Base-by-base conservation (phyloP, 2,888 invertebrate genomes). In the Tricholauxania praeusta region DNA sequence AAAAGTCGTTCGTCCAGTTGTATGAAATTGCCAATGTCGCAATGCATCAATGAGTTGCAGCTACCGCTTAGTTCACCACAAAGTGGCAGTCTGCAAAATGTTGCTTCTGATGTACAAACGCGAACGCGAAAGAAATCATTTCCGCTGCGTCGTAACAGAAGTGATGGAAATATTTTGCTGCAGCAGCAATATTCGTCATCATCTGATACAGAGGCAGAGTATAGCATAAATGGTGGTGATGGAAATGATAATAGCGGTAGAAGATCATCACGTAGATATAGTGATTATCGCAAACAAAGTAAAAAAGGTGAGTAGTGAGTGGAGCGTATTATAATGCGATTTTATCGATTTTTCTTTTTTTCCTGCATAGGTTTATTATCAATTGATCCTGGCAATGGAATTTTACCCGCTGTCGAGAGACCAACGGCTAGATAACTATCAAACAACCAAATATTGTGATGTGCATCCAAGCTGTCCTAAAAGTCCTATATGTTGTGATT, bases 121-220 rank as follows among this genome's bases (percentile, higher is more conserved):
- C 70, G 68, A 72, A 69, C 47, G n/a, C 72, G 75, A 8, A 74
- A 75, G 51, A 79, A 78, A 57, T n/a, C 71, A 1, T 62, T 76
- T 8, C 76, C 79, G 1, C 75, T 78, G 48, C 77, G 80, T 32
- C 77, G 79, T 14, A 47, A 78, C 71, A 69, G 75, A 32, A 80
- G 78, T 53, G 79, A 79, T 73, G 80, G 77, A 3, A 80, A 79
- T 74, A 74, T 80, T 28, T 63, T 81, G 19, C 19, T 77, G 62
- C 75, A 72, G 10, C 57, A 49, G 22, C 7, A 28, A 51, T 49
- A 60, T 5, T 69, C 72, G 19, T 73, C 73, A 6, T 73, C 77
- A 15, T 76, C 78, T 10, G 77, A 75, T 7, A 76, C 76, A 14
- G 72, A 75, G 17, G 28, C n/a, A n/a, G 69, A 59, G n/a, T 53